Base-by-base conservation (phyloP, 1,140 invertebrate species). In the Onthophagus taurus region DNA sequence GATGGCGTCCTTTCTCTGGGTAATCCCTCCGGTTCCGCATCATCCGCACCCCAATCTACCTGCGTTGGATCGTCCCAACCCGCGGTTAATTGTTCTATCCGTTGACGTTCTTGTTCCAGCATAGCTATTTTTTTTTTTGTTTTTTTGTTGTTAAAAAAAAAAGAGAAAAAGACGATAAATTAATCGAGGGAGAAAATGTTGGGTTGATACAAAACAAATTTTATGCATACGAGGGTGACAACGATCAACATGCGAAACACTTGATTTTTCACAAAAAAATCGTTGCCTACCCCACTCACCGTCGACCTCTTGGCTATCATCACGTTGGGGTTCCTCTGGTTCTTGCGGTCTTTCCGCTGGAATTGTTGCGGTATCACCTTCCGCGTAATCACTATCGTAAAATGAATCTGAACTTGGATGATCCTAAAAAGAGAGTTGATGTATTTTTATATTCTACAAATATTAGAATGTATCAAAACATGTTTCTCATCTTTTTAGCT, bases 371-470 rank as follows among this genome's bases (percentile, higher is more conserved):
- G 58, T 55, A 66, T 73, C 75, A 2, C 75, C 77, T 43, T 85
- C 85, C 23, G 85, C 85, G 36, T 82, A 83, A 55, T 89, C 85
- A 52, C 85, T 88, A 55, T 89, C 85, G 60, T 89, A 89, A 60
- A 86, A 87, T 9, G 84, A 85, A 60, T 89, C 85, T 0, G 84
- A 87, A 52, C 83, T 85, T 1, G 81, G 83, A 65, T 84, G 81
- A 59, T 87, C 84, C 81, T 84, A 48, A 21, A 48, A 20, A 11
- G 35, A 4, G 14, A 7, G 24, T 20, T 6, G 18, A n/a, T n/a
- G n/a, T n/a, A n/a, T n/a, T n/a, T n/a, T n/a, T n/a, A n/a, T n/a
- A n/a, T n/a, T n/a, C n/a, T n/a, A n/a, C n/a, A n/a, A n/a, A n/a
- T n/a, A n/a, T n/a, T n/a, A n/a, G n/a, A n/a, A n/a, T n/a, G n/a